A percentile compares a stretch with the other conserved stretches of the same genome.
Evolutionary conservation across 2,113 vertebrate genomes (phyloP).

Genomic region (Platichthys flesus): DNA sequence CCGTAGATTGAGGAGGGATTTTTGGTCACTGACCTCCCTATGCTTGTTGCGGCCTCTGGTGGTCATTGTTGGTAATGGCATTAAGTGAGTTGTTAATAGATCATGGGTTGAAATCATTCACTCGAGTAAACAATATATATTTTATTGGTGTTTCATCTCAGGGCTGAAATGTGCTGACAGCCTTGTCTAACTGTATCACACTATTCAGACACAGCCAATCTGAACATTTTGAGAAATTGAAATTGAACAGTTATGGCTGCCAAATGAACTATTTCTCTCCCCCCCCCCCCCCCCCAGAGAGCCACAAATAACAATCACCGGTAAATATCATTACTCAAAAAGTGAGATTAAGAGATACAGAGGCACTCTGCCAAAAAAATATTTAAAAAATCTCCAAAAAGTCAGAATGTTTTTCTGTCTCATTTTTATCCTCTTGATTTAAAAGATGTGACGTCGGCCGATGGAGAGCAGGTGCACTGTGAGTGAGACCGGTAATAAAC

Average conservation of each 20-base stretch:
- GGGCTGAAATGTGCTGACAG: background rate
- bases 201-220: background rate
- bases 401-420: too few relatives aligned
- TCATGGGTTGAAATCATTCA: background rate
- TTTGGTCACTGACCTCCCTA: constrained; percentile 3
- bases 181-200: background rate
- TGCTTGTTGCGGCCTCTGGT: constrained; percentile 68
- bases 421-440: background rate
- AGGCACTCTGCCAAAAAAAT: background rate
- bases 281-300: background rate
- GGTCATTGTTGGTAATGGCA: constrained; percentile 23
- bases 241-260: constrained; percentile 3
- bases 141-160: background rate
- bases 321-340: too few relatives aligned
- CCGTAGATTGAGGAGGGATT: background rate
- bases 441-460: background rate
- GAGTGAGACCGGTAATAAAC: constrained; percentile 6
- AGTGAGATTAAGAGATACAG: too few relatives aligned
- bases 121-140: background rate
- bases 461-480: constrained; percentile 14
- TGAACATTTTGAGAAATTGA: constrained; percentile 9
- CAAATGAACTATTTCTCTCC: background rate
- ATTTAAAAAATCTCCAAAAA: background rate
- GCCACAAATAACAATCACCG: background rate
- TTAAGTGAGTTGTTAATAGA: too few relatives aligned